These are phyloP conservation scores for Leptinotarsa rubiginosa DNA, from an alignment of 2,888 invertebrate genomes.

Conservation along the genomic window DNA sequence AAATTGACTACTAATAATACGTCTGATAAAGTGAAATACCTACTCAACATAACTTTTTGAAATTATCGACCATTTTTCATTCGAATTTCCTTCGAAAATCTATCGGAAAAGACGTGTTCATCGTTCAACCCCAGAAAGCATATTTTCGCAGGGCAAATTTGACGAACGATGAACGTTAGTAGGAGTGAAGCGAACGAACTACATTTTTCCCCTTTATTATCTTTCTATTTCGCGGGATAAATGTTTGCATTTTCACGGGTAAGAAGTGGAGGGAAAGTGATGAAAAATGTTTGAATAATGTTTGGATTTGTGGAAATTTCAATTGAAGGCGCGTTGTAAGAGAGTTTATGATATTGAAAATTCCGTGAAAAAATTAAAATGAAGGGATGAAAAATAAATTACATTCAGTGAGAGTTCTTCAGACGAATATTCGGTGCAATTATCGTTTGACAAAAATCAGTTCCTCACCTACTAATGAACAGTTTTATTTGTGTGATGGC, in stretches of 20 bases:
- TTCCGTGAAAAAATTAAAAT: not conserved
- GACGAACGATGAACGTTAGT: constrained; percentile 54
- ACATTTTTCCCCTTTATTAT: constrained; percentile 60
- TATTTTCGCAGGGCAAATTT: constrained; percentile 45
- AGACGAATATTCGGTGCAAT: too few relatives aligned
- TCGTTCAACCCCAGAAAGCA: constrained; percentile 14
- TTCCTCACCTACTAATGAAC: too few relatives aligned
- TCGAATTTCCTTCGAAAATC: too few relatives aligned
- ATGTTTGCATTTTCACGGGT: constrained; percentile 57
- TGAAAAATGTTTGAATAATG: constrained; percentile 57
- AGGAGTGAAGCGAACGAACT: constrained; percentile 54
- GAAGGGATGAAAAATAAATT: too few relatives aligned
- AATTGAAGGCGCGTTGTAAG: constrained; percentile 6
- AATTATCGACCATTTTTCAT: too few relatives aligned
- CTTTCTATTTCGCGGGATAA: constrained; percentile 62
- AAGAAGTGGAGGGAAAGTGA: constrained; percentile 52
- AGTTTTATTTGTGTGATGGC: too few relatives aligned
- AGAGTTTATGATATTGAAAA: not conserved
- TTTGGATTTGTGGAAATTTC: constrained; percentile 22
- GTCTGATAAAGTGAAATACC: too few relatives aligned
- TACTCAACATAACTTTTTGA: too few relatives aligned
- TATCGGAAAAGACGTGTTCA: constrained; percentile 9
- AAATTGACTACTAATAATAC: too few relatives aligned
- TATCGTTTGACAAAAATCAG: too few relatives aligned
- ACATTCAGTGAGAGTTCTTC: too few relatives aligned